Percentiles rank a stretch among this genome's conserved stretches.
Evolutionary conservation across 2,888 invertebrate genomes (phyloP).

Genomic region (Drosophila rubida): DNA sequence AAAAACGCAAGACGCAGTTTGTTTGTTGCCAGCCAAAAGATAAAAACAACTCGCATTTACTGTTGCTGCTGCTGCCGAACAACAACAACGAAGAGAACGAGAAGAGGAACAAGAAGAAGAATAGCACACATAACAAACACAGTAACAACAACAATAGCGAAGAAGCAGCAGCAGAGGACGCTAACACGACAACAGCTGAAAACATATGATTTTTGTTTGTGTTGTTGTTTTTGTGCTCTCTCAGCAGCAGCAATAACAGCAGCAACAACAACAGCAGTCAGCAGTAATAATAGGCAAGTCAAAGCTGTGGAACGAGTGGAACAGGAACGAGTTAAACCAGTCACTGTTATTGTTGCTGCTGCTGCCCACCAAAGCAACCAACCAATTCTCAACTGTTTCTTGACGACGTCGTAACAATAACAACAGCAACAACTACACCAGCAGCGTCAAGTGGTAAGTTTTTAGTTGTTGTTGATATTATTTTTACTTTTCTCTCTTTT

Average conservation of each 20-base stretch:
- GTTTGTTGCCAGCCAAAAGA: conserved; percentile 54
- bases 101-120: conserved; percentile 16
- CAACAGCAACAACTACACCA: conserved; percentile 51
- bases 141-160: conserved; percentile 12
- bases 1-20: conserved; percentile 66
- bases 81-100: conserved; percentile 35
- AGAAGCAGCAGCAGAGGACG: conserved; percentile 28
- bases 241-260: conserved; percentile 33
- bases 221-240: conserved; percentile 63
- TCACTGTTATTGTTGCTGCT: conserved; percentile 56
- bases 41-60: conserved; percentile 32
- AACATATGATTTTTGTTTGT: conserved; percentile 83
- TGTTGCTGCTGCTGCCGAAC: conserved; percentile 74
- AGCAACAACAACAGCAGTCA: conserved; percentile 29
- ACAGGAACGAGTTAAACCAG: conserved; percentile 55
- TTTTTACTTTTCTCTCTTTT: conserved; percentile 10
- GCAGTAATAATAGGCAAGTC: conserved; percentile 13
- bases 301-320: conserved; percentile 53
- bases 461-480: conserved; percentile 43
- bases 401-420: conserved; percentile 44
- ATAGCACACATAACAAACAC: conserved; percentile 8
- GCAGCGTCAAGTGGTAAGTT: conserved; percentile 74
- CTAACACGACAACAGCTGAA: conserved; percentile 63
- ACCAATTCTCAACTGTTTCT: conserved; percentile 63
- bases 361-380: conserved; percentile 30